A percentile compares a stretch with the other conserved stretches of the same genome.
phyloP scores from a whole-genome alignment of 2,113 vertebrate species.

The Macquaria ambigua region DNA sequence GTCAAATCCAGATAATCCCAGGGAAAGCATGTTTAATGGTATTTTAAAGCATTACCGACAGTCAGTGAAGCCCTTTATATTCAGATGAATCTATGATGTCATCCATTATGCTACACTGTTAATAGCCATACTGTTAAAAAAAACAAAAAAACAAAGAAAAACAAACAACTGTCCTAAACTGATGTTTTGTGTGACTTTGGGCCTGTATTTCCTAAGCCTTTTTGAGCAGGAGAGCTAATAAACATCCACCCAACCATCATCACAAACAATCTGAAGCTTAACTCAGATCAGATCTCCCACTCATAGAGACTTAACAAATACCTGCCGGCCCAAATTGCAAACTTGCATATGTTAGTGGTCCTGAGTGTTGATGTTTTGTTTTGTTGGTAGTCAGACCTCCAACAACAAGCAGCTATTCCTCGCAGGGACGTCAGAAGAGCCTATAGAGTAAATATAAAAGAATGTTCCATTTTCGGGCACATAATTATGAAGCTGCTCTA shows the following conservation, averaged over 20 bases:
- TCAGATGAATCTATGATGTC: constrained; percentile 80
- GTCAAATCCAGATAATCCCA: constrained; percentile 62
- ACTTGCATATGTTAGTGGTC: constrained; percentile 77
- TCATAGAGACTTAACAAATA: constrained; percentile 39
- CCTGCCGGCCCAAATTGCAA: constrained; percentile 57
- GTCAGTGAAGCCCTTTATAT: constrained; percentile 75
- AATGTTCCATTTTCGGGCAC: constrained; percentile 64
- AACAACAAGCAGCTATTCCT: constrained; percentile 63
- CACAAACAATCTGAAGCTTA: constrained; percentile 4
- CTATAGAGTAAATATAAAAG: constrained; percentile 51
- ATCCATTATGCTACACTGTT: constrained; percentile 64
- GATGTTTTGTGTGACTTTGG: constrained; percentile 46
- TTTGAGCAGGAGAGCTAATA: constrained; percentile 32
- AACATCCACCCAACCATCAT: background rate
- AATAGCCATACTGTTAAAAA: constrained; percentile 64
- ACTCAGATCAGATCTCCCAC: constrained; percentile 6
- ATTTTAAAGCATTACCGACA: constrained; percentile 36
- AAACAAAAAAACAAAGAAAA: background rate
- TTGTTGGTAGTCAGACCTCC: constrained; percentile 48
- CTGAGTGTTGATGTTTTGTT: constrained; percentile 54
- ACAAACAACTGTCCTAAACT: constrained; percentile 19
- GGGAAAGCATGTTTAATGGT: constrained; percentile 64
- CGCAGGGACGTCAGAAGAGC: constrained; percentile 58
- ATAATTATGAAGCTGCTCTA: constrained; percentile 65
- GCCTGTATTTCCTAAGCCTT: constrained; percentile 46